Base-by-base conservation (phyloP, 2,888 invertebrate species). In the Hymenopus coronatus region DNA sequence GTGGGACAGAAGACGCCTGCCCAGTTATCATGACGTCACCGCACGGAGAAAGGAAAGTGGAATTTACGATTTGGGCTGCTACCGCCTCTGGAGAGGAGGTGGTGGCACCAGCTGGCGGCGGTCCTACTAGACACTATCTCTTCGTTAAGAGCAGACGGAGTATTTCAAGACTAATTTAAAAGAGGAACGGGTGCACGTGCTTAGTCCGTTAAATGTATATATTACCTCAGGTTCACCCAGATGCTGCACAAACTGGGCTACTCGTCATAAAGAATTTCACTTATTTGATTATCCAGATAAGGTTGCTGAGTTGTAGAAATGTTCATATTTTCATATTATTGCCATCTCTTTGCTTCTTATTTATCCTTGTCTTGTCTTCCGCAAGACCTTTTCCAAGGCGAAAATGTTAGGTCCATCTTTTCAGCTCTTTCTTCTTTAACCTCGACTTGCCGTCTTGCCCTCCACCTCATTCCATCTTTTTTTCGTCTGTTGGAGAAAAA, bases 21-120 rank as follows among this genome's bases (percentile, higher is more conserved):
- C 54, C 54, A 20, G 54, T 70, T 70, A 70, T 70, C 54, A 70
- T 20, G 54, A 70, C 25, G 54, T 70, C 54, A 40, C 25, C 25
- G 54, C 54, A 70, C 25, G 54, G 54, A 70, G 54, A 20, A 70
- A 30, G 70, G 86, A 70, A 81, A 86, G 81, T 86, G 86, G 54
- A 81, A 86, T 86, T 86, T 86, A 86, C 86, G 86, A 86, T 86
- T 86, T 86, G 86, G 86, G 28, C 81, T 25, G 27, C 70, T 54
- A 27, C 25, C 54, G 54, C 54, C 54, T 70, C 54, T 70, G 81
- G 30, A 81, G 30, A 12, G 28, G 28, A 4, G 86, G 28, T 85
- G 85, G 14, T 12, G 40, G n/a, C 25, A 27, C 7, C 27, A 15
- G 33, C 25, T 20, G 46, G 81, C 54, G 85, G 25, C 14, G 70